Base-by-base conservation (phyloP, 2,888 invertebrate genomes). In the Chymomyza caudatula region DNA sequence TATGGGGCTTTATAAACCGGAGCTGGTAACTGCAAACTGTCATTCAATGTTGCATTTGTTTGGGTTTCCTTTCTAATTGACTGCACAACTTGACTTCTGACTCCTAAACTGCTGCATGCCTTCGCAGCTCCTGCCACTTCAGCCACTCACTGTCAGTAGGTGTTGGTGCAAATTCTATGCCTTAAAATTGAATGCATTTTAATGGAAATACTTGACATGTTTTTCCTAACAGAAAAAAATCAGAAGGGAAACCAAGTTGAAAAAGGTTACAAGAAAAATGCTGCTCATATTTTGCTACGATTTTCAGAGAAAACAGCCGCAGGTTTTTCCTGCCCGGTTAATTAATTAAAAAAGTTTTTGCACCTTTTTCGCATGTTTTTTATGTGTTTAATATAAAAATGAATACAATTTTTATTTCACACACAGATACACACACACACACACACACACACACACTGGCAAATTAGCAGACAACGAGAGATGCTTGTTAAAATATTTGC, bases 401-500 rank as follows among this genome's bases (percentile, higher is more conserved):
- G 60, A 73, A 54, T 64, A 71, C 69, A 79, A 85, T 85, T 81
- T 85, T 73, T 84, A 76, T 86, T 83, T 82, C 74, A 76, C 82
- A 86, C 51, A 47, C 44, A 64, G 3, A 53, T 49, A 63, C 62
- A 52, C 44, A 5, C 51, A 47, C 44, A 64, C n/a, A 53, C 52
- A 63, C 62, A 52, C 44, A 5, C 13, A 37, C 17, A 22, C 71
- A 64, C 71, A 64, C 52, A 53, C 37, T 49, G 15, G 56, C 55
- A 53, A 44, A 58, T 57, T 63, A 61, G 66, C 53, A 59, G 60
- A 47, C 59, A 65, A n/a, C n/a, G 51, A 60, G 8, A 37, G 64
- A 60, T 71, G 69, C 71, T 80, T 78, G 77, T 80, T 74, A 75
- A 86, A 85, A 87, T 81, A 81, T 80, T 86, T 88, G 75, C 74